Percentiles rank a stretch among this genome's conserved stretches.
phyloP scores from a whole-genome alignment of 2,113 vertebrate species.

The Tragelaphus strepsiceros region DNA sequence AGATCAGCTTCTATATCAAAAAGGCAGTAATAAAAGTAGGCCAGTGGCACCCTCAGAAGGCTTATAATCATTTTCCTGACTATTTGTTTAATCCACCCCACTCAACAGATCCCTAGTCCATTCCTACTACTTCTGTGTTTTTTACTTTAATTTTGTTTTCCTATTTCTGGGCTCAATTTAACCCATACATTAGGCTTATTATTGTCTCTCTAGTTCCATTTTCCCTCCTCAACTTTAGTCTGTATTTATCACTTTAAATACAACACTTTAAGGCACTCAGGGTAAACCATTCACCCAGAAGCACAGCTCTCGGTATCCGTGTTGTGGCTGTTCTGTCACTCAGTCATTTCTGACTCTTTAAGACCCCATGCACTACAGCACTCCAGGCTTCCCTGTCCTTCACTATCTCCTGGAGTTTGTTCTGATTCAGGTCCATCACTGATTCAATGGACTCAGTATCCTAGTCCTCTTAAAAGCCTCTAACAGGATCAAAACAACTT shows the following conservation, averaged over 20 bases:
- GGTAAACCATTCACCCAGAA: background rate
- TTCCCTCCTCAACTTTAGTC: background rate
- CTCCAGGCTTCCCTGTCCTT: background rate
- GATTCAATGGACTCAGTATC: background rate
- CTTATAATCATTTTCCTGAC: background rate
- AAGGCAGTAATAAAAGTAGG: background rate
- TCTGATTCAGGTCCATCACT: background rate
- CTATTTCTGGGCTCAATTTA: background rate
- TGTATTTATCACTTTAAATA: background rate
- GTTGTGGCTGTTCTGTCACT: background rate
- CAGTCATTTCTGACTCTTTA: background rate
- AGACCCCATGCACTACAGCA: background rate
- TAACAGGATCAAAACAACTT: conserved; percentile 6
- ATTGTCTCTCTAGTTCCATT: background rate
- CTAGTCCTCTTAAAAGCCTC: background rate
- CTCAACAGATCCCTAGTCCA: background rate
- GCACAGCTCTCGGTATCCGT: background rate
- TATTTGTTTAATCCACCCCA: background rate
- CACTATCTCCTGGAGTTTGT: background rate
- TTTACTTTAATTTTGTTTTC: background rate
- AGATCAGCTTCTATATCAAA: background rate
- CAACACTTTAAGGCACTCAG: background rate
- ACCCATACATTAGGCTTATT: background rate
- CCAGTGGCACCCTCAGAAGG: background rate
- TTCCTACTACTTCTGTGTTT: background rate